Conservation (phyloP, 1,140 invertebrate genomes). For the Drosophila athabasca region DNA sequence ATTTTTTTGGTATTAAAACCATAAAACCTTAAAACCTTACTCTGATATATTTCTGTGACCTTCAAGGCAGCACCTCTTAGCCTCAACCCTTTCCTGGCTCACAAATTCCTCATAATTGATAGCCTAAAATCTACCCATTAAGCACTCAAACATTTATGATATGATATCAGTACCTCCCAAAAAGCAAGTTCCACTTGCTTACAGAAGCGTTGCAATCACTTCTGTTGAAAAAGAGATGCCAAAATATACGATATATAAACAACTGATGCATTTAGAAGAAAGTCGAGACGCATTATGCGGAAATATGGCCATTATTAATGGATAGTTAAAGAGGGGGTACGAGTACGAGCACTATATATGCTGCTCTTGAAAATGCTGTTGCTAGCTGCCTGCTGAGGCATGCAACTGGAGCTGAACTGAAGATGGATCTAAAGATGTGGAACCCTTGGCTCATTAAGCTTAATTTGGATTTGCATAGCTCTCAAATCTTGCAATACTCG, state of each 20-base stretch:
- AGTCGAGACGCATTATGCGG: constrained; percentile 68
- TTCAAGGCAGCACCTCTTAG: too few species aligned
- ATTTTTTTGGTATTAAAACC: too few species aligned
- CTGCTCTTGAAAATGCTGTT: constrained; percentile 4
- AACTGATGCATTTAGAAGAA: constrained; percentile 44
- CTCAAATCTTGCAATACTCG: constrained; percentile 24
- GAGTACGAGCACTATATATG: too few species aligned
- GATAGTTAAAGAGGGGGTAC: constrained; percentile 61
- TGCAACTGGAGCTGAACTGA: constrained; percentile 41
- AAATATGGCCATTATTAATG: constrained; percentile 69
- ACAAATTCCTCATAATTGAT: too few species aligned
- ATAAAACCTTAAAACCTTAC: too few species aligned
- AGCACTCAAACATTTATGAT: constrained; percentile 1
- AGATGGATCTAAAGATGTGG: constrained; percentile 28
- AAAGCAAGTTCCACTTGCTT: constrained; percentile 65
- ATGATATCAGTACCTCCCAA: background rate
- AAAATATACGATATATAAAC: constrained; percentile 51
- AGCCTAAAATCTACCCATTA: background rate
- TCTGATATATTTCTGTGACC: too few species aligned
- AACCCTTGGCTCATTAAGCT: constrained; percentile 74
- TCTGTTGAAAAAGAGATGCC: constrained; percentile 48
- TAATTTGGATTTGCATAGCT: constrained; percentile 63
- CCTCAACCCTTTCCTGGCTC: too few species aligned
- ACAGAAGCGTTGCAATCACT: constrained; percentile 76
- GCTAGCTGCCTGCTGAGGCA: constrained; percentile 51